These are phyloP conservation scores for Philypnodon macrostomus DNA, from an alignment of 2,797 vertebrate species.

Conservation along the genomic window DNA sequence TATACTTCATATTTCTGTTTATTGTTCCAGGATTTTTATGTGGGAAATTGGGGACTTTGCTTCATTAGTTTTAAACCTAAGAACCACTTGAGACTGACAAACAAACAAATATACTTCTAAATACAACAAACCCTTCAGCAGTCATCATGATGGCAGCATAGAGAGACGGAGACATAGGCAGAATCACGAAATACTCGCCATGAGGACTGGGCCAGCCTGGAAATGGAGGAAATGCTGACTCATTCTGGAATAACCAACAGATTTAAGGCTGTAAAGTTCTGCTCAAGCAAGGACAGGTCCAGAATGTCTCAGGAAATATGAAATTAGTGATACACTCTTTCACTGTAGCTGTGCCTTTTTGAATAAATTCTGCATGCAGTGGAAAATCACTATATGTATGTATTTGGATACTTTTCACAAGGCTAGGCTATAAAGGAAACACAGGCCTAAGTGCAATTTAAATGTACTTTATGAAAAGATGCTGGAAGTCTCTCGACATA, in stretches of 20 bases:
- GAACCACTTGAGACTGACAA: conserved; percentile 66
- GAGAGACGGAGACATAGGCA: conserved; percentile 42
- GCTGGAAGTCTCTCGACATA: no score
- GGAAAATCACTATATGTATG: no score
- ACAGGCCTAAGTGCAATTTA: no score
- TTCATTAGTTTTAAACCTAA: conserved; percentile 46
- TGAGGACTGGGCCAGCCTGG: conserved; percentile 11
- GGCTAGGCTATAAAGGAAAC: no score
- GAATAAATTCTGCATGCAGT: no score
- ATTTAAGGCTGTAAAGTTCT: neutral
- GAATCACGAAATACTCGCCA: conserved; percentile 31
- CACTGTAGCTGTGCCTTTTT: no score
- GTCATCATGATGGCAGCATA: conserved; percentile 39
- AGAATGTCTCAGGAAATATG: no score
- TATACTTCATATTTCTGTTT: conserved; percentile 67
- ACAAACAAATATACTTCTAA: conserved; percentile 69
- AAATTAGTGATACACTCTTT: no score
- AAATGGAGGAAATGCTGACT: conserved; percentile 49
- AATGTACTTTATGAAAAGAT: no score
- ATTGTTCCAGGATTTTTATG: conserved; percentile 62
- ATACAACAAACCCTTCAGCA: conserved; percentile 62
- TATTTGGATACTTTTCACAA: no score
- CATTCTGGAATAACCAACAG: conserved; percentile 26
- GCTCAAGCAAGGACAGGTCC: no score
- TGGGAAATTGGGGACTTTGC: conserved; percentile 62